Evolutionary conservation across 2,888 invertebrate species (phyloP).

Genomic region (Heteropelma amictum): DNA sequence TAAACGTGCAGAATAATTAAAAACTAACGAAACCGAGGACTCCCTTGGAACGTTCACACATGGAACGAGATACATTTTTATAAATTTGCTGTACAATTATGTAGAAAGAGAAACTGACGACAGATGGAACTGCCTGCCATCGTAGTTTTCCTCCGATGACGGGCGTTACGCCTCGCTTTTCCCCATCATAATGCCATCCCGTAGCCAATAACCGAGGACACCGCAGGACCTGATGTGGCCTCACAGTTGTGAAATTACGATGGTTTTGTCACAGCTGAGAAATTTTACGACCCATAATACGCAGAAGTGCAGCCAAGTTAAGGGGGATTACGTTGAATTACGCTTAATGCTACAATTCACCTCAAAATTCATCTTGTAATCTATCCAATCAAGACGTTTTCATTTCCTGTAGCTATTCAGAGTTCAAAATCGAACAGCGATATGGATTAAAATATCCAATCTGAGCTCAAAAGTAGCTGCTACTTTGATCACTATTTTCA

Average conservation of each 20-base stretch:
- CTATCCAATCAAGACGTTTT: conserved; percentile 1
- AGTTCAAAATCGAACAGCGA: too few species aligned
- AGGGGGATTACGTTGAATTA: conserved; percentile 11
- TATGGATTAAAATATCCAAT: too few species aligned
- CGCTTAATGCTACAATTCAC: conserved; percentile 47
- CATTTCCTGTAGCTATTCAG: neutral
- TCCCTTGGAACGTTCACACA: too few species aligned
- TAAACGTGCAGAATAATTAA: too few species aligned
- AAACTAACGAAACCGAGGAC: too few species aligned
- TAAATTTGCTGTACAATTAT: neutral
- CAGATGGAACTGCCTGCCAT: conserved; percentile 53
- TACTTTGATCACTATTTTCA: too few species aligned
- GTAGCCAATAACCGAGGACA: conserved; percentile 54
- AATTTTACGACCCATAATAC: neutral
- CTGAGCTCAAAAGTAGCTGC: too few species aligned
- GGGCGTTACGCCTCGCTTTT: conserved; percentile 56
- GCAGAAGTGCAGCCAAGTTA: neutral
- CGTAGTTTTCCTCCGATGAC: conserved; percentile 34
- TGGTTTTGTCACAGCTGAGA: conserved; percentile 56
- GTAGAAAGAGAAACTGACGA: conserved; percentile 38
- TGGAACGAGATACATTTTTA: too few species aligned
- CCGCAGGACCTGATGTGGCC: conserved; percentile 48
- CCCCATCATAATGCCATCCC: conserved; percentile 55
- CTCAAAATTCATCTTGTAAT: conserved; percentile 13
- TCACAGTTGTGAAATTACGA: conserved; percentile 49